Percentiles rank a stretch among this genome's conserved stretches.
phyloP scores from a whole-genome alignment of 1,140 invertebrate genomes.

The Octopus sinensis region DNA sequence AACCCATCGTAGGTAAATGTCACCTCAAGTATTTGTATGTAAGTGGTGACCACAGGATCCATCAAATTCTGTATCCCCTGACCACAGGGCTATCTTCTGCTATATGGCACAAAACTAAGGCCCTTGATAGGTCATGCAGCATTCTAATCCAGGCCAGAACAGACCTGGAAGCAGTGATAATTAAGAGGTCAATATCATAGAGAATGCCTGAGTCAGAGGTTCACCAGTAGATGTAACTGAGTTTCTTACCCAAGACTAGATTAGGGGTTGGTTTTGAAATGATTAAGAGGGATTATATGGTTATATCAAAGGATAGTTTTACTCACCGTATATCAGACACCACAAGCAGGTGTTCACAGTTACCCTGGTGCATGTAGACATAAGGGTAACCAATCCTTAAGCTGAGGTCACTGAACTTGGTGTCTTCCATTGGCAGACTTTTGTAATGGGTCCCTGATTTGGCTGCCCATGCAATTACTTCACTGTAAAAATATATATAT shows the following conservation, averaged over 20 bases:
- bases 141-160: too few relatives aligned
- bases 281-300: background rate
- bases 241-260: background rate
- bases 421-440: constrained; percentile 64
- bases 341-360: constrained; percentile 81
- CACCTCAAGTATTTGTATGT: too few relatives aligned
- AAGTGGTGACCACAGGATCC: too few relatives aligned
- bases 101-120: too few relatives aligned
- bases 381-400: constrained; percentile 75
- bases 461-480: constrained; percentile 68
- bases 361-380: constrained; percentile 68
- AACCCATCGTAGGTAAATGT: too few relatives aligned
- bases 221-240: background rate
- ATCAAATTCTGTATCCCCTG: too few relatives aligned
- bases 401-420: constrained; percentile 65
- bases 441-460: constrained; percentile 60
- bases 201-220: background rate
- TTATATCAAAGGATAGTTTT: background rate
- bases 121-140: too few relatives aligned
- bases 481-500: constrained; percentile 34
- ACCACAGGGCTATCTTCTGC: too few relatives aligned
- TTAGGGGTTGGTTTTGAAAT: background rate
- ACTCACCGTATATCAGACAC: constrained; percentile 69
- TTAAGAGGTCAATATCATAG: background rate
- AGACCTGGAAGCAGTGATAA: too few relatives aligned